These are phyloP conservation scores for Daphoenositta chrysoptera DNA, from an alignment of 2,113 vertebrate genomes.

Conservation along the genomic window DNA sequence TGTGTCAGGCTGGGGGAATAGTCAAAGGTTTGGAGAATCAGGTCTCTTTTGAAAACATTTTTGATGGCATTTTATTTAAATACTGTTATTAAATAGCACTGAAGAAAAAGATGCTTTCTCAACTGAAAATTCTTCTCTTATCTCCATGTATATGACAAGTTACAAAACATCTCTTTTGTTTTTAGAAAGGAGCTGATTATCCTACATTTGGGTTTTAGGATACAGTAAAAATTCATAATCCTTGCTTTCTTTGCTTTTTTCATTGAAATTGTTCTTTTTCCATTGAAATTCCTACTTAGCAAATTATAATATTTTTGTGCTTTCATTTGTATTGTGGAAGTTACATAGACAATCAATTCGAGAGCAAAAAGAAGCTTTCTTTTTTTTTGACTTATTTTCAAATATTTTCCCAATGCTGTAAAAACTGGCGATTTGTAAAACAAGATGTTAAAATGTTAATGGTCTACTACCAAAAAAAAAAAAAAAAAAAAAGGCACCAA, in stretches of 20 bases:
- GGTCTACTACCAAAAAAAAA: not conserved
- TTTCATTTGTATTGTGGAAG: not conserved
- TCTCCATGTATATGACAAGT: not conserved
- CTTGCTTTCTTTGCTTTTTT: not conserved
- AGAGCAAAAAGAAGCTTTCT: not conserved
- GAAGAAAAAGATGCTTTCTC: not conserved
- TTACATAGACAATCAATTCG: not conserved
- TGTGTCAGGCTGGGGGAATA: rapidly evolving
- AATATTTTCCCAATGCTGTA: not conserved
- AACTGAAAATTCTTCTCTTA: not conserved
- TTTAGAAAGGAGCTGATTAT: not conserved
- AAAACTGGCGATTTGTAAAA: not conserved
- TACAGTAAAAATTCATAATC: not conserved
- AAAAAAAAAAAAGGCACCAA: not conserved
- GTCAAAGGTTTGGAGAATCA: not conserved
- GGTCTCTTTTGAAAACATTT: not conserved
- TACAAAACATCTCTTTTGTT: not conserved
- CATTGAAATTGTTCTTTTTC: not conserved
- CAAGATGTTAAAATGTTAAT: not conserved
- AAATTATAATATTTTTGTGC: not conserved
- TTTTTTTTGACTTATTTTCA: too few species aligned
- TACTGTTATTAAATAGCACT: not conserved
- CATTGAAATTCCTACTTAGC: not conserved
- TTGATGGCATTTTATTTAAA: not conserved
- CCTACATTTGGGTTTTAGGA: not conserved